A percentile compares a stretch with the other conserved stretches of the same genome.
These are phyloP conservation scores for Montifringilla adamsi DNA, from an alignment of 2,113 vertebrate genomes.

Conservation along the genomic window DNA sequence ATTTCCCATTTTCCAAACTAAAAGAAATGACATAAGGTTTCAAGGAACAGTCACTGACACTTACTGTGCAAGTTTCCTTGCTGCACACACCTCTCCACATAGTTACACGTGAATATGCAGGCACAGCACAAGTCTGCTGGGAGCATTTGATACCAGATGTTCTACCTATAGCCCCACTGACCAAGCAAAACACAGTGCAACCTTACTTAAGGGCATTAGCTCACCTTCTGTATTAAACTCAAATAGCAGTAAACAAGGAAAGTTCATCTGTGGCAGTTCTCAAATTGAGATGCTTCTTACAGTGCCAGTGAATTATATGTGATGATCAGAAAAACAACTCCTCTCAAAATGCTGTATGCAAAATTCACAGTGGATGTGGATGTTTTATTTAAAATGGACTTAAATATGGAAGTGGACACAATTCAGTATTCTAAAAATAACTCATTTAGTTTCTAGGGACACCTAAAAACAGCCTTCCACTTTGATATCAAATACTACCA, in stretches of 20 bases:
- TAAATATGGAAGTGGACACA: background rate
- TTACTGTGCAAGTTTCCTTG: background rate
- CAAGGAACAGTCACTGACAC: background rate
- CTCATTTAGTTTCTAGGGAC: background rate
- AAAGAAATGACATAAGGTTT: background rate
- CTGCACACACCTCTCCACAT: accelerated
- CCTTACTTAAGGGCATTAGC: background rate
- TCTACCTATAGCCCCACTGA: background rate
- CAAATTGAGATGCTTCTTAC: background rate
- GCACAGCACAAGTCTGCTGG: accelerated
- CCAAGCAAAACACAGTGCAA: background rate
- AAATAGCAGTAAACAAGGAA: background rate
- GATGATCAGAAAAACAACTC: background rate
- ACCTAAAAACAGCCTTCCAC: background rate
- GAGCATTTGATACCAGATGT: background rate
- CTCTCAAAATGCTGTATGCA: background rate
- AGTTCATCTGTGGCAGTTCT: background rate
- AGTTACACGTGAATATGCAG: accelerated
- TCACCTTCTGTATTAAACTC: background rate
- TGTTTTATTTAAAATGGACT: background rate
- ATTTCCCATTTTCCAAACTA: background rate
- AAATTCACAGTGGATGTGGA: background rate
- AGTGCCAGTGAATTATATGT: background rate
- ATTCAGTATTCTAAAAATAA: background rate
- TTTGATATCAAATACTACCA: background rate